Evolutionary conservation across 1,140 invertebrate species (phyloP).

Genomic region (Pseudomyrmex concolor): DNA sequence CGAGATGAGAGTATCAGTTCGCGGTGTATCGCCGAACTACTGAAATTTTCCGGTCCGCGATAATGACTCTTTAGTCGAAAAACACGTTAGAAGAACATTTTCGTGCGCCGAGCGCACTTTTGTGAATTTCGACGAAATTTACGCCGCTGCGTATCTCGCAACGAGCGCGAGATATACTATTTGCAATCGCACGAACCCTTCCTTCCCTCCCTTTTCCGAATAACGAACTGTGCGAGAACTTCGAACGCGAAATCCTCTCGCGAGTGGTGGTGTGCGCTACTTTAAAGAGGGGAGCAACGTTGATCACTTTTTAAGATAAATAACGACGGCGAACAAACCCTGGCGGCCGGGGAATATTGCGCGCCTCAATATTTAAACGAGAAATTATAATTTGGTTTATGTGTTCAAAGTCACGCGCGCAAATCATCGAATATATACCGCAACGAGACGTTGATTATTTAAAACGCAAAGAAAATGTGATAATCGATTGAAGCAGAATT

Average conservation of each 20-base stretch:
- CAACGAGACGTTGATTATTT: not conserved
- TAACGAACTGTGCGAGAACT: not conserved
- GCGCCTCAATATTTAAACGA: not conserved
- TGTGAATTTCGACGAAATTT: slow-evolving; percentile 23
- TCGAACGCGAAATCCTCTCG: not conserved
- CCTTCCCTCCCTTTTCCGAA: no score
- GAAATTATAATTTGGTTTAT: not conserved
- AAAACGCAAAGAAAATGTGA: no score
- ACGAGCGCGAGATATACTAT: not conserved
- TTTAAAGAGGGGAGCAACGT: not conserved
- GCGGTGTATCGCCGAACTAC: slow-evolving; percentile 19
- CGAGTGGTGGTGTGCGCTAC: not conserved
- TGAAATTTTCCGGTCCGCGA: slow-evolving; percentile 2
- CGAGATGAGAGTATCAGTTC: slow-evolving; percentile 1
- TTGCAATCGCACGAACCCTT: not conserved
- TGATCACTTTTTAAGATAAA: slow-evolving; percentile 10
- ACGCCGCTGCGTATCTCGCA: not conserved
- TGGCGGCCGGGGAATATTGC: no score
- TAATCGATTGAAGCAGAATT: no score
- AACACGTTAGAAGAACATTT: not conserved
- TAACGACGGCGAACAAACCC: not conserved
- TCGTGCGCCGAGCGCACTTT: not conserved
- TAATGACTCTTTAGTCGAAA: slow-evolving; percentile 25
- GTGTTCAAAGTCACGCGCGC: not conserved
- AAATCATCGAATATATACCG: not conserved